Base-by-base conservation (phyloP, 2,888 invertebrate genomes). In the Hydroisotoma schaefferi region DNA sequence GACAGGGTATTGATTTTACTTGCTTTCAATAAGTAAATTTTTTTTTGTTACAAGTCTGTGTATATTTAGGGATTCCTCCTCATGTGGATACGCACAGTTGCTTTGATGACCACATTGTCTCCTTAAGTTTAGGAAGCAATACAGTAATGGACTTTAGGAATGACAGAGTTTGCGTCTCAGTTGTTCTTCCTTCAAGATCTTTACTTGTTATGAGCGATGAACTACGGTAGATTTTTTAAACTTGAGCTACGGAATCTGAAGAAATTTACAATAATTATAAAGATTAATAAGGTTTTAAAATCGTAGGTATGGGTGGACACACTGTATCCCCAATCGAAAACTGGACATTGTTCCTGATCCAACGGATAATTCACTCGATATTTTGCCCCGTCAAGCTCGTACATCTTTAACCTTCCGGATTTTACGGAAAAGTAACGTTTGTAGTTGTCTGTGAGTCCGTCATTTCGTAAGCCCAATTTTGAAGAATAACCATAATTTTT, bases 11-110 rank as follows among this genome's bases (percentile, higher is more conserved):
- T 37, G 23, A 29, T 15, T 44, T 76, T 23, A 18, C n/a, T 48
- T 10, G 28, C 40, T 26, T 10, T 40, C 18, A 47, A 18, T 23
- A 33, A 43, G 33, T 8, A 25, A 55, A 12, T 15, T 47, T 38
- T n/a, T 23, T 22, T 37, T 25, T 47, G 22, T 40, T 58, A 20
- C 77, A 15, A 49, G 60, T 20, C 8, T 25, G n/a, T n/a, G n/a
- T n/a, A 46, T 33, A 23, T 77, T 12, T 73, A 88, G 92, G 94
- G 38, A 98, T 99, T 75, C 97, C 98, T 29, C 84, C 88, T 0
- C 98, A 99, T 78, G 85, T 94, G 22, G 98, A 99, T 76, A 94
- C 92, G 0, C 94, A 95, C 75, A 93, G 93, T 76, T 88, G 93
- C 0, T 99, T 98, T 78, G 87, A 89, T 68, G 87, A 87, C 74